Conservation (phyloP, 2,888 invertebrate species). For the Rotaria socialis region DNA sequence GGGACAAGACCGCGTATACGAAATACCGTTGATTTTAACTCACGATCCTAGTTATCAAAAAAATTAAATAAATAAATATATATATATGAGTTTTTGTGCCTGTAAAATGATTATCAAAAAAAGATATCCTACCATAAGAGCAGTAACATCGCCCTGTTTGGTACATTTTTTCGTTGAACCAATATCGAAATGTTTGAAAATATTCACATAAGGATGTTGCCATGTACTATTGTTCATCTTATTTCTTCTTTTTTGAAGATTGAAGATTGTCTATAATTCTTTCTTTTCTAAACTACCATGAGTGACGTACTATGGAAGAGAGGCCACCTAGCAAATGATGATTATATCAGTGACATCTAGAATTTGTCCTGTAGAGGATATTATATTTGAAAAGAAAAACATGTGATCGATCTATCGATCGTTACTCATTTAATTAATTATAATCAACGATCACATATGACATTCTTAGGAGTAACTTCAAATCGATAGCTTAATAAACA, state of each 20-base stretch:
- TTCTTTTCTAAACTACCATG: not conserved
- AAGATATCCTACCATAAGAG: constrained; percentile 41
- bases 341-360: not conserved
- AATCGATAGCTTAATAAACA: no score
- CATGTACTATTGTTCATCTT: constrained; percentile 49
- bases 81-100: not conserved
- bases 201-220: constrained; percentile 59
- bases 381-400: no score
- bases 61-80: not conserved
- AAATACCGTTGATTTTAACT: constrained; percentile 56
- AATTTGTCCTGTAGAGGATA: not conserved
- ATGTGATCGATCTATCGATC: no score
- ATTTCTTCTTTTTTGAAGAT: not conserved
- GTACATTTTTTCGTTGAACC: constrained; percentile 57
- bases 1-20: constrained; percentile 56
- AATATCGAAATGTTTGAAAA: constrained; percentile 58
- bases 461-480: no score
- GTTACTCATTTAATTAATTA: no score
- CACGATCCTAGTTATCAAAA: constrained; percentile 53
- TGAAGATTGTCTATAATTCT: not conserved
- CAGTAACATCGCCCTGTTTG: constrained; percentile 58
- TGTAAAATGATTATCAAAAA: no score
- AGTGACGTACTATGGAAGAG: not conserved
- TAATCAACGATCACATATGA: no score
- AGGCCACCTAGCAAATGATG: not conserved